Percentiles rank a stretch among this genome's conserved stretches.
phyloP scores from a whole-genome alignment of 1,140 invertebrate species.

The Magallana gigas region DNA sequence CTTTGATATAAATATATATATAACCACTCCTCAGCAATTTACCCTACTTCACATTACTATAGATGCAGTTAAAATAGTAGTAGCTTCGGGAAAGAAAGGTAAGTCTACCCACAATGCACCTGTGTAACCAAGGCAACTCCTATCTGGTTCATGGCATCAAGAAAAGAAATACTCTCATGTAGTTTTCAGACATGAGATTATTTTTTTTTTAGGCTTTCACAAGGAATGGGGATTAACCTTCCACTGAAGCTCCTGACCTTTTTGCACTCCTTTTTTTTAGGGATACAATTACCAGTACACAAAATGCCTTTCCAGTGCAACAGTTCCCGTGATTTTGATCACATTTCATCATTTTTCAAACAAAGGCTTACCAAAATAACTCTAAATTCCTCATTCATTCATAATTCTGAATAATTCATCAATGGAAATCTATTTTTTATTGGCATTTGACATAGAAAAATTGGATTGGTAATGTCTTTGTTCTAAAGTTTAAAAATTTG shows the following conservation, averaged over 20 bases:
- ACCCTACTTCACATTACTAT: slow-evolving; percentile 37
- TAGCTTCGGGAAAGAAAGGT: slow-evolving; percentile 25
- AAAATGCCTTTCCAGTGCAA: neutral
- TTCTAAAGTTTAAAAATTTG: neutral
- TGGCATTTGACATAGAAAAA: neutral
- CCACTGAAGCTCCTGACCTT: slow-evolving; percentile 5
- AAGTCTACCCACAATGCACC: slow-evolving; percentile 27
- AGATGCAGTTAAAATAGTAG: slow-evolving; percentile 36
- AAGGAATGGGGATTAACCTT: slow-evolving; percentile 21
- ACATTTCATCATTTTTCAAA: neutral
- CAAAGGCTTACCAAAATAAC: slow-evolving; percentile 16
- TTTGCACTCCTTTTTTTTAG: slow-evolving; percentile 25
- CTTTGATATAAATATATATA: neutral
- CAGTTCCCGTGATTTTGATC: neutral
- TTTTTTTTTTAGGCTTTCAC: slow-evolving; percentile 9
- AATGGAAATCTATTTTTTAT: neutral
- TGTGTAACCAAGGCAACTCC: slow-evolving; percentile 19
- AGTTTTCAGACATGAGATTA: neutral
- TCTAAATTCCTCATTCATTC: too few relatives aligned
- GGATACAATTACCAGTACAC: neutral
- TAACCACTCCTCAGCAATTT: neutral
- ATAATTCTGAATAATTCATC: too few relatives aligned
- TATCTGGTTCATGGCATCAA: neutral
- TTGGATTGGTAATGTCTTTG: slow-evolving; percentile 15
- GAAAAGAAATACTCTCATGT: slow-evolving; percentile 11